Evolutionary conservation across 2,113 vertebrate genomes (phyloP).

Genomic region (Cygnus atratus): DNA sequence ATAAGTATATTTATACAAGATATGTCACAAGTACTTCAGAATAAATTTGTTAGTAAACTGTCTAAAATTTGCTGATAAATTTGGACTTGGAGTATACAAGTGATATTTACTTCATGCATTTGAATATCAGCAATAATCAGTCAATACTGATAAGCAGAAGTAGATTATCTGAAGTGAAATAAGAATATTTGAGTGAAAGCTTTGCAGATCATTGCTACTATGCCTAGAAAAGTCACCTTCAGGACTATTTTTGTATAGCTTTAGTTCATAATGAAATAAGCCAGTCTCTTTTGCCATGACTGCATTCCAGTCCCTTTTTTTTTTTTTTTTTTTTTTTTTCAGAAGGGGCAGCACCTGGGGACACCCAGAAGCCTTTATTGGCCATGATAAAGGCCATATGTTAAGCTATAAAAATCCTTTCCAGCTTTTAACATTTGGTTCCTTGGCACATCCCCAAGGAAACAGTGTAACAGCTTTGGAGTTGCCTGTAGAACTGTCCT

Average conservation of each 20-base stretch:
- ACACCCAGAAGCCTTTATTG: background rate
- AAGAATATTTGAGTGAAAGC: background rate
- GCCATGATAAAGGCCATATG: background rate
- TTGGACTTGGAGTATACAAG: background rate
- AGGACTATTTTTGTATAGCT: background rate
- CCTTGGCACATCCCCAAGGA: slow-evolving; percentile 7
- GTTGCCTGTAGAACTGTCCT: background rate
- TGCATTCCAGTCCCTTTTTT: background rate
- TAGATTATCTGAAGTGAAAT: background rate
- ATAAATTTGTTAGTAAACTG: background rate
- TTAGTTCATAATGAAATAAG: background rate
- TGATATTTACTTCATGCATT: background rate
- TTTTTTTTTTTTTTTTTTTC: background rate
- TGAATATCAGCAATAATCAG: background rate
- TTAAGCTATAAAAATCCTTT: slow-evolving; percentile 22
- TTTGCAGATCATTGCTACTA: background rate
- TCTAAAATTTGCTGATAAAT: background rate
- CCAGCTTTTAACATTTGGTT: slow-evolving; percentile 25
- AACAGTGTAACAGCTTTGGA: background rate
- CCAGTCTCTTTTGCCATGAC: background rate
- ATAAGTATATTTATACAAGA: background rate
- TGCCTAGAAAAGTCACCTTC: background rate
- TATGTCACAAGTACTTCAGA: background rate
- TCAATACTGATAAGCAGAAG: background rate
- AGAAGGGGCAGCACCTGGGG: background rate